Conservation (phyloP, 2,113 vertebrate species). For the Pleuronectes platessa region DNA sequence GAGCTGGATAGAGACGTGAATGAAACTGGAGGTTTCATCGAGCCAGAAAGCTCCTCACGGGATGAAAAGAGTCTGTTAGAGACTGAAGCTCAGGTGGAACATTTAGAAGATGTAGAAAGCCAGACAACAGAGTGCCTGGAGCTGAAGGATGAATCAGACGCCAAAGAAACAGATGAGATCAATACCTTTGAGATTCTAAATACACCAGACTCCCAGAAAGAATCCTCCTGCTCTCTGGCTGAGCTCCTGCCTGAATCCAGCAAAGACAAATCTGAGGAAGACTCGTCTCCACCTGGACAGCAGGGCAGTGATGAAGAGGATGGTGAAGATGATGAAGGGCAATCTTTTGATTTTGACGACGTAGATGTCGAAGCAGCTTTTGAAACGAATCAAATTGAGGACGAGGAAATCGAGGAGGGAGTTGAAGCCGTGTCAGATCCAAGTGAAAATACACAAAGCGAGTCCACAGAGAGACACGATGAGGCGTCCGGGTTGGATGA, state of each 20-base stretch:
- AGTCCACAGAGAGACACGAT: neutral
- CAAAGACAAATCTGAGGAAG: conserved; percentile 14
- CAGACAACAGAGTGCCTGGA: conserved; percentile 2
- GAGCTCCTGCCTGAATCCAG: neutral
- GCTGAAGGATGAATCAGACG: neutral
- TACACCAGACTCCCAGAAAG: neutral
- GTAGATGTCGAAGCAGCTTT: conserved; percentile 54
- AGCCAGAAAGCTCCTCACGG: neutral
- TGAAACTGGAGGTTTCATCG: conserved; percentile 2
- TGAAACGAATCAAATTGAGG: neutral
- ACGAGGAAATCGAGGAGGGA: conserved; percentile 37
- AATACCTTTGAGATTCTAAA: neutral
- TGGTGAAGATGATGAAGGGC: conserved; percentile 54
- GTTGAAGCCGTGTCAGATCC: conserved; percentile 6
- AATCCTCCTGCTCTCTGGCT: neutral
- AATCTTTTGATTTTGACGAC: conserved; percentile 77
- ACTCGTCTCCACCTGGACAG: neutral
- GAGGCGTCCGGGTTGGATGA: neutral
- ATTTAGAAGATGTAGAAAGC: neutral
- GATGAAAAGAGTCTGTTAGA: neutral
- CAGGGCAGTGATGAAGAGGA: conserved; percentile 40
- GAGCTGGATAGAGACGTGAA: neutral
- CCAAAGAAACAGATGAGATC: neutral
- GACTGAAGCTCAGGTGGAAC: neutral
- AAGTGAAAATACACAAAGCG: conserved; percentile 2